These are phyloP conservation scores for Chrysopa pallens DNA, from an alignment of 1,140 invertebrate genomes.

Conservation along the genomic window DNA sequence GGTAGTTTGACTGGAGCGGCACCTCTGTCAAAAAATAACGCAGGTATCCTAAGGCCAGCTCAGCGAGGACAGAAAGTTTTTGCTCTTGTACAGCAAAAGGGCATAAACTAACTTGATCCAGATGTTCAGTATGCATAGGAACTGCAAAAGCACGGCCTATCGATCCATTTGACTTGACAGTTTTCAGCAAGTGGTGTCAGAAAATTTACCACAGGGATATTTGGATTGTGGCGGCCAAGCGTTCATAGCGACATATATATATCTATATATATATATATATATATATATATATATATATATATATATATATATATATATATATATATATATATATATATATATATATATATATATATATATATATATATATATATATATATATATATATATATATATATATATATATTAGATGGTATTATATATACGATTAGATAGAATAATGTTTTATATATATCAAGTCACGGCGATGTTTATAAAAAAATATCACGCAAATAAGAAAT, in stretches of 20 bases:
- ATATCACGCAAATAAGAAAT: too few relatives aligned
- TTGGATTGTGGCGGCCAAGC: neutral
- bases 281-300: neutral
- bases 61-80: conserved; percentile 73
- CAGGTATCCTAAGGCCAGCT: conserved; percentile 72
- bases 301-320: too few relatives aligned
- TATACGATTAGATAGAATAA: too few relatives aligned
- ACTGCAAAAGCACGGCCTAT: conserved; percentile 64
- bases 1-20: conserved; percentile 72
- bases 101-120: conserved; percentile 62
- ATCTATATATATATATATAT: too few relatives aligned
- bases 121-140: too few relatives aligned
- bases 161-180: conserved; percentile 57
- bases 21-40: conserved; percentile 66
- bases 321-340: too few relatives aligned
- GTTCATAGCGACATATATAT: too few relatives aligned
- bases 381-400: neutral
- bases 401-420: too few relatives aligned
- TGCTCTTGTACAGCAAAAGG: conserved; percentile 67
- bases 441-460: too few relatives aligned
- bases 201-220: conserved; percentile 51
- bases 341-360: too few relatives aligned
- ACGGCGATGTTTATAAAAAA: too few relatives aligned
- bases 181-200: conserved; percentile 64
- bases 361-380: neutral